These are phyloP conservation scores for Cydia fagiglandana DNA, from an alignment of 1,140 invertebrate species.

Conservation along the genomic window DNA sequence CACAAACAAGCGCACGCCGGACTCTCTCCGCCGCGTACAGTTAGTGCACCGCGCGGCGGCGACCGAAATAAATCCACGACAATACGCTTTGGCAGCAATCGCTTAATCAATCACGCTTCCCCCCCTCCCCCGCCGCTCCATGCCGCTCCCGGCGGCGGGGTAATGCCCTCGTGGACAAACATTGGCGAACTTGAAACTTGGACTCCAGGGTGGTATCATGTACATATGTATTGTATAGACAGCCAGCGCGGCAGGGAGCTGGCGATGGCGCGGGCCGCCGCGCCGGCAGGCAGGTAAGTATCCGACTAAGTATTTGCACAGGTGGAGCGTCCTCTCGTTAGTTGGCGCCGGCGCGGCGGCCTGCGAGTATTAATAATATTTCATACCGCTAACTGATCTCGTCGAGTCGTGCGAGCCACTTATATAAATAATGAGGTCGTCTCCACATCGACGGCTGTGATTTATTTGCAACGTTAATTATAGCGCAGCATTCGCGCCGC, in stretches of 20 bases:
- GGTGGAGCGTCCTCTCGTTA: background rate
- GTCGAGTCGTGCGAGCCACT: background rate
- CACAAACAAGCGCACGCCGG: conserved; percentile 3
- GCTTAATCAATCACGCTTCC: conserved; percentile 7
- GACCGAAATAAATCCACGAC: conserved; percentile 17
- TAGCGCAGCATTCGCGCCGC: conserved; percentile 11
- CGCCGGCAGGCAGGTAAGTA: background rate
- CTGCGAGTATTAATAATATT: conserved; percentile 5
- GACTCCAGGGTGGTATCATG: background rate
- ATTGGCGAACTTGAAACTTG: background rate
- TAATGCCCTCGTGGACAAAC: background rate
- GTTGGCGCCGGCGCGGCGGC: conserved; percentile 4
- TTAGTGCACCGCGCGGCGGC: background rate
- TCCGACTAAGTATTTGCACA: background rate
- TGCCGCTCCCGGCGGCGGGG: background rate
- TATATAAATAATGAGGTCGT: conserved; percentile 23
- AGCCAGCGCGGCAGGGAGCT: background rate
- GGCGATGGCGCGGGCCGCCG: background rate
- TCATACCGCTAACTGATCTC: conserved; percentile 11
- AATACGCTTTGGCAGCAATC: conserved; percentile 6
- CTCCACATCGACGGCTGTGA: conserved; percentile 24
- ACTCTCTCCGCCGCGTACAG: background rate
- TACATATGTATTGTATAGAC: background rate
- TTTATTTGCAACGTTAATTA: conserved; percentile 18
- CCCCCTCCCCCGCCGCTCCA: background rate